Evolutionary conservation across 2,888 invertebrate species (phyloP).

Genomic region (Micropterix aruncella): DNA sequence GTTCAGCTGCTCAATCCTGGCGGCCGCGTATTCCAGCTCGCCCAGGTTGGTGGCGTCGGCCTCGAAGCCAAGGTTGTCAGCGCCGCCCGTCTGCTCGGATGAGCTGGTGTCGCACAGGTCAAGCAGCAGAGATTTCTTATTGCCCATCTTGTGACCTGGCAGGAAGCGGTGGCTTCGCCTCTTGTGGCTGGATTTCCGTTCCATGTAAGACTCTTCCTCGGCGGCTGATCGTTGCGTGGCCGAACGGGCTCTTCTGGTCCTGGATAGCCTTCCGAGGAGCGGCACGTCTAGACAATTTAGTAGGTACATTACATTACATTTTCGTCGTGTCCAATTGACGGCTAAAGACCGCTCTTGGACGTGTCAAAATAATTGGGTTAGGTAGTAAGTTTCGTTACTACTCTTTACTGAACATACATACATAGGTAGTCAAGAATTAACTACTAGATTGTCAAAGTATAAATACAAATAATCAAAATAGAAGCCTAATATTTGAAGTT

Average conservation of each 20-base stretch:
- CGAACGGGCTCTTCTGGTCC: constrained; percentile 51
- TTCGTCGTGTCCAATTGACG: too few species aligned
- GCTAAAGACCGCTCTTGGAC: too few species aligned
- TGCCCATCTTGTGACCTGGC: neutral
- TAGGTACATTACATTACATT: too few species aligned
- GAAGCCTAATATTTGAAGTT: too few species aligned
- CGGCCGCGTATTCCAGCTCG: constrained; percentile 7
- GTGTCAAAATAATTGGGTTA: too few species aligned
- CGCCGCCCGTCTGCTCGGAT: constrained; percentile 1
- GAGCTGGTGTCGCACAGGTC: constrained; percentile 4
- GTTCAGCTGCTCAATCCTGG: constrained; percentile 9
- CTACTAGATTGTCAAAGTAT: too few species aligned
- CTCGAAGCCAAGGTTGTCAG: constrained; percentile 4
- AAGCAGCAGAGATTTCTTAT: neutral
- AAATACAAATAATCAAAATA: too few species aligned
- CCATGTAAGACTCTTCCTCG: neutral
- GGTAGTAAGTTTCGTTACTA: too few species aligned
- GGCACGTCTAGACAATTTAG: constrained; percentile 42
- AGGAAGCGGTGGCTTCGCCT: neutral
- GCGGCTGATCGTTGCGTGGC: constrained; percentile 23
- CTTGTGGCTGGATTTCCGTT: neutral
- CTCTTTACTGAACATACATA: too few species aligned
- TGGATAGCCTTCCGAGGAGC: constrained; percentile 50
- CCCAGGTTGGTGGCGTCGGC: constrained; percentile 2
- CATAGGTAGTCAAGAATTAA: too few species aligned